phyloP scores from a whole-genome alignment of 1,140 invertebrate species.

The Pseudomyrmex flavicornis region DNA sequence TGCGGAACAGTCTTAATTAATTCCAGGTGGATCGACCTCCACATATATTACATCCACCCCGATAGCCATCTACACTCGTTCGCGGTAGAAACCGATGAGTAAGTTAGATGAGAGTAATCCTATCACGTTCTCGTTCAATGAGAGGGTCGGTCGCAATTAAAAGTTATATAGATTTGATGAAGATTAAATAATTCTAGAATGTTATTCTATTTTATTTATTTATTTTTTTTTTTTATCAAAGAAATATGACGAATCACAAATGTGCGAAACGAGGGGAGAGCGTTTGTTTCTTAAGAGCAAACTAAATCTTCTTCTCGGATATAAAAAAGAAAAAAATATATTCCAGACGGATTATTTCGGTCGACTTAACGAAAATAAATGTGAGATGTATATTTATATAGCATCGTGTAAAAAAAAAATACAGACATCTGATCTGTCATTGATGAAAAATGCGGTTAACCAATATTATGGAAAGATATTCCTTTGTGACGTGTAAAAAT shows the following conservation, averaged over 20 bases:
- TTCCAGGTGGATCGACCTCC: slow-evolving; percentile 57
- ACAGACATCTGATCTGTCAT: too few relatives aligned
- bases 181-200: slow-evolving; percentile 35
- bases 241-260: background rate
- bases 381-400: background rate
- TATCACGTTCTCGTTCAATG: slow-evolving; percentile 49
- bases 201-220: background rate
- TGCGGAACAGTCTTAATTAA: slow-evolving; percentile 69
- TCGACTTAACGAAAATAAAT: too few relatives aligned
- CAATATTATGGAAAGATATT: background rate
- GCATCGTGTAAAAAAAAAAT: background rate
- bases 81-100: slow-evolving; percentile 47
- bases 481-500: background rate
- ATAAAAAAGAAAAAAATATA: too few relatives aligned
- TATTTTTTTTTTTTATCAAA: background rate
- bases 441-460: too few relatives aligned
- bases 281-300: background rate
- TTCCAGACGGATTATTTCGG: too few relatives aligned
- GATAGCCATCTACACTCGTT: slow-evolving; percentile 64
- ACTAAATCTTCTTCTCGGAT: background rate
- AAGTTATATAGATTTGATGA: slow-evolving; percentile 35
- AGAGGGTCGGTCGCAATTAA: slow-evolving; percentile 38
- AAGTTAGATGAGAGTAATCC: slow-evolving; percentile 50
- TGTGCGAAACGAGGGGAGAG: too few relatives aligned
- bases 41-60: slow-evolving; percentile 66